These are phyloP conservation scores for Anguilla pacifica DNA, from an alignment of 2,797 vertebrate genomes.

Conservation along the genomic window DNA sequence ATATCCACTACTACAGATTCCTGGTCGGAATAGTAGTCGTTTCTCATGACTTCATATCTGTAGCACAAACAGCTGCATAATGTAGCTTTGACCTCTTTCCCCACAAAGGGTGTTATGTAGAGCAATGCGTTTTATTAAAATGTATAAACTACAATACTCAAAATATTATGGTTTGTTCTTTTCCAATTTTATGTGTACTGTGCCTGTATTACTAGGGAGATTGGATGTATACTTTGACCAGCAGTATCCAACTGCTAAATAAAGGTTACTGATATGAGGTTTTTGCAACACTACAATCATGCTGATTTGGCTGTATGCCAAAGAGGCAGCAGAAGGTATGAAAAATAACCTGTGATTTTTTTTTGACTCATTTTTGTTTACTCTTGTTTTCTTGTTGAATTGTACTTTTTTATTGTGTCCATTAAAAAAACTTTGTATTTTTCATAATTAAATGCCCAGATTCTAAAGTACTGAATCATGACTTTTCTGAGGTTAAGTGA, in stretches of 20 bases:
- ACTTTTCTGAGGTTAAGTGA: background rate
- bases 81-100: background rate
- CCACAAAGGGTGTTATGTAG: background rate
- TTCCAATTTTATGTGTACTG: slow-evolving; percentile 44
- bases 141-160: background rate
- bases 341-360: slow-evolving; percentile 33
- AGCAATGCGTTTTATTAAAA: background rate
- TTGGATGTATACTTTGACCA: background rate
- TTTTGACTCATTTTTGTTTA: slow-evolving; percentile 28
- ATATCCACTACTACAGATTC: no score
- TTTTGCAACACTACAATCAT: slow-evolving; percentile 37
- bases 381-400: background rate
- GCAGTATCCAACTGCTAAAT: slow-evolving; percentile 50
- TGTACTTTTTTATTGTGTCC: slow-evolving; percentile 31
- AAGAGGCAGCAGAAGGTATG: background rate
- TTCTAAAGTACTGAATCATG: background rate
- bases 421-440: slow-evolving; percentile 54
- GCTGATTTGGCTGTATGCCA: slow-evolving; percentile 23
- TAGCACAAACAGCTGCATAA: background rate
- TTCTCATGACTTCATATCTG: background rate
- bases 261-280: slow-evolving; percentile 20
- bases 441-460: slow-evolving; percentile 63
- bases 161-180: background rate
- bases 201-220: slow-evolving; percentile 56
- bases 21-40: background rate